These are phyloP conservation scores for Channa argus DNA, from an alignment of 2,113 vertebrate genomes.

Conservation along the genomic window DNA sequence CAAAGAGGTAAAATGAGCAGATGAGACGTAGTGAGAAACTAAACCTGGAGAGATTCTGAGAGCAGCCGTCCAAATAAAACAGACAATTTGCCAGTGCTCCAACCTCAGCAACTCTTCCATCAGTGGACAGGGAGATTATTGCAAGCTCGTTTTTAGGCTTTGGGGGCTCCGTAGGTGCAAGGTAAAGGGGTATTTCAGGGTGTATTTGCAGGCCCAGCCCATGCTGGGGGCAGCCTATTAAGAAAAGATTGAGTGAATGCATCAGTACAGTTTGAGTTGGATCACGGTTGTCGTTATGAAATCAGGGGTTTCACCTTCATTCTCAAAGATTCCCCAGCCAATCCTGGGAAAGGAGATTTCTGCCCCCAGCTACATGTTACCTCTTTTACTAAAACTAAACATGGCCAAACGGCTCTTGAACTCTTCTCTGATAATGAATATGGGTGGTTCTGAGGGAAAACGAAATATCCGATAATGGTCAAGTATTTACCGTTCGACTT, in stretches of 20 bases:
- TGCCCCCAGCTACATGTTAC: constrained; percentile 6
- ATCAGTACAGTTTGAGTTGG: constrained; percentile 14
- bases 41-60: constrained; percentile 67
- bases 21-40: constrained; percentile 47
- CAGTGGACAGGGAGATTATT: constrained; percentile 58
- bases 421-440: neutral
- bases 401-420: neutral
- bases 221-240: constrained; percentile 30
- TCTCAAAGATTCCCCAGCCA: constrained; percentile 18
- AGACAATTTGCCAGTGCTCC: constrained; percentile 69
- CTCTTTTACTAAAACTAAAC: neutral
- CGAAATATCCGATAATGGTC: constrained; percentile 13
- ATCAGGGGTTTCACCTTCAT: constrained; percentile 20
- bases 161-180: constrained; percentile 45
- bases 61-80: constrained; percentile 75
- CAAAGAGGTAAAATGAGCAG: constrained; percentile 46
- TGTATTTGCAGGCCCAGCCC: constrained; percentile 32
- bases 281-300: constrained; percentile 19
- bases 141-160: constrained; percentile 52
- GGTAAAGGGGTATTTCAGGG: constrained; percentile 23
- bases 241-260: constrained; percentile 9
- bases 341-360: constrained; percentile 26
- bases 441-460: constrained; percentile 10
- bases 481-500: neutral
- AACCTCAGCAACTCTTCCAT: constrained; percentile 63